Conservation (phyloP, 2,888 invertebrate species). For the Trachelus tabidus region DNA sequence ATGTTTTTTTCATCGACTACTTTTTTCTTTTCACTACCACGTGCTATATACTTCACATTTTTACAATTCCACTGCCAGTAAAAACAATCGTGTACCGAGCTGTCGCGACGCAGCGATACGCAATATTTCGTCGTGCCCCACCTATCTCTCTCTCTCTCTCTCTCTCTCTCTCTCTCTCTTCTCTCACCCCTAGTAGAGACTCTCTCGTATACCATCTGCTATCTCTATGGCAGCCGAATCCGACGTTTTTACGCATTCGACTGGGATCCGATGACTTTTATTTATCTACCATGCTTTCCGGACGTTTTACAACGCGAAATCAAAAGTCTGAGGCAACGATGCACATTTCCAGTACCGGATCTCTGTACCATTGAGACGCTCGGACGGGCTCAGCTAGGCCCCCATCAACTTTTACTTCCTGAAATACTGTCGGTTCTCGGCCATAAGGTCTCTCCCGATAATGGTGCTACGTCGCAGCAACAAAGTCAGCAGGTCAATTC, state of each 20-base stretch:
- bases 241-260: background rate
- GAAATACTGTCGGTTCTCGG: background rate
- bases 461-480: background rate
- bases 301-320: background rate
- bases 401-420: background rate
- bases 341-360: background rate
- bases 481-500: background rate
- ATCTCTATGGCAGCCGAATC: background rate
- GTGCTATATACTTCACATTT: background rate
- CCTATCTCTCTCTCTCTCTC: background rate
- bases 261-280: background rate
- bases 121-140: background rate
- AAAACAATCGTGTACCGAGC: background rate
- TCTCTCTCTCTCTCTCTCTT: background rate
- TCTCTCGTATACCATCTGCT: background rate
- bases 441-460: background rate
- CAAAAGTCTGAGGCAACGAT: background rate
- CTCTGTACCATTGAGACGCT: background rate
- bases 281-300: background rate
- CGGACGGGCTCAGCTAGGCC: background rate
- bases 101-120: background rate
- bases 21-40: background rate
- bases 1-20: slow-evolving; percentile 1
- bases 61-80: background rate
- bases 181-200: background rate